Base-by-base conservation (phyloP, 2,113 vertebrate genomes). In the Pterocles burchelli region DNA sequence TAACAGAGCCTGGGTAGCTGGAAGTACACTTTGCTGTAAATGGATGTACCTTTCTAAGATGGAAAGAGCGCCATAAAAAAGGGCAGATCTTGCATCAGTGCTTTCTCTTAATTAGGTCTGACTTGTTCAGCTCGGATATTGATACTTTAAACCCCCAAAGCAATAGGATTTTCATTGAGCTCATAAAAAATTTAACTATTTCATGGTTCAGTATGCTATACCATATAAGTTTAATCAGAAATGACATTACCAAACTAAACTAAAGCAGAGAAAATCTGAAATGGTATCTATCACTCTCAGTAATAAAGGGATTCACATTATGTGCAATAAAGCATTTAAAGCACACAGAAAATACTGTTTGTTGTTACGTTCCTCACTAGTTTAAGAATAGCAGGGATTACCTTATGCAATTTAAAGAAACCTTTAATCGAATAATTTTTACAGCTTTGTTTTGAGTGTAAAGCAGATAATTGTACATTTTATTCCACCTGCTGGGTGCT, bases 131-230 rank as follows among this genome's bases (percentile, higher is more conserved):
- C 88, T 86, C 41, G 77, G 67, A 65, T 96, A 85, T 86, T 81
- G 91, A 95, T 93, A 96, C 83, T 89, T 75, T 55, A 62, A 55
- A 96, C 92, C 65, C 88, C 85, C 91, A 94, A 93, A 96, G 91
- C 88, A 83, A 78, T 3, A 91, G 78, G 61, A 54, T 94, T 95
- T 96, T 95, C 84, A 92, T 38, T 22, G n/a, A 87, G 67, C 54
- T 81, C 55, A 96, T 94, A 65, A 95, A 96, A 93, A 86, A 90
- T 51, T 95, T 96, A 95, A 95, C 92, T 91, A 13, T 94, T 95
- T 95, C 72, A 33, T 82, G 71, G 51, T 51, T 95, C 77, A 67
- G 57, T 93, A 82, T 70, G 41, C 13, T 71, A 63, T 5, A 80
- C 51, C 46, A 31, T 61, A 9, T 2, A 90, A 86, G 62, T 92